Conservation (phyloP, 1,140 invertebrate genomes). For the Tetraneura akinire region DNA sequence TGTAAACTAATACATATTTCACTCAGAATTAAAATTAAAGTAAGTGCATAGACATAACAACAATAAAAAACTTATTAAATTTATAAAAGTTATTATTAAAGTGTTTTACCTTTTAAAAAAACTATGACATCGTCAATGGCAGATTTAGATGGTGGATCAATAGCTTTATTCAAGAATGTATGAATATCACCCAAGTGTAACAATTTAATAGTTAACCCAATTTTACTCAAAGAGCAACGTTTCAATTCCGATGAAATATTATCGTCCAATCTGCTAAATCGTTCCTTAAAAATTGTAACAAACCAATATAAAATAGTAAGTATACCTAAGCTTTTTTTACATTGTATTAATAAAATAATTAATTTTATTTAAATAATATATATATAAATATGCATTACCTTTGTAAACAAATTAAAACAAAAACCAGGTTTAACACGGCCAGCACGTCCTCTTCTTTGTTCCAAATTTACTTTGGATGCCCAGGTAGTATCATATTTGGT, state of each 20-base stretch:
- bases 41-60: no score
- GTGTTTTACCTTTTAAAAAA: constrained; percentile 62
- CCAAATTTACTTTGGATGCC: constrained; percentile 88
- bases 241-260: constrained; percentile 95
- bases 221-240: constrained; percentile 88
- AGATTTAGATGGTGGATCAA: constrained; percentile 90
- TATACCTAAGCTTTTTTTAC: no score
- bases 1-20: no score
- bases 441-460: constrained; percentile 87
- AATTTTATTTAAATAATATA: no score
- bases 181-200: constrained; percentile 84
- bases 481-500: constrained; percentile 92
- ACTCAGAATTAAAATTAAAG: no score
- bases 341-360: no score
- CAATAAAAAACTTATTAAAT: no score
- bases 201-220: constrained; percentile 81
- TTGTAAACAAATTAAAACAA: constrained; percentile 86
- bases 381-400: constrained; percentile 58
- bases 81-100: no score
- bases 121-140: constrained; percentile 89
- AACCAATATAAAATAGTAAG: no score
- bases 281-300: constrained; percentile 60
- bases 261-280: constrained; percentile 78
- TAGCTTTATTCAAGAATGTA: constrained; percentile 89
- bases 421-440: constrained; percentile 84